Base-by-base conservation (phyloP, 1,140 invertebrate genomes). In the Microplitis mediator region DNA sequence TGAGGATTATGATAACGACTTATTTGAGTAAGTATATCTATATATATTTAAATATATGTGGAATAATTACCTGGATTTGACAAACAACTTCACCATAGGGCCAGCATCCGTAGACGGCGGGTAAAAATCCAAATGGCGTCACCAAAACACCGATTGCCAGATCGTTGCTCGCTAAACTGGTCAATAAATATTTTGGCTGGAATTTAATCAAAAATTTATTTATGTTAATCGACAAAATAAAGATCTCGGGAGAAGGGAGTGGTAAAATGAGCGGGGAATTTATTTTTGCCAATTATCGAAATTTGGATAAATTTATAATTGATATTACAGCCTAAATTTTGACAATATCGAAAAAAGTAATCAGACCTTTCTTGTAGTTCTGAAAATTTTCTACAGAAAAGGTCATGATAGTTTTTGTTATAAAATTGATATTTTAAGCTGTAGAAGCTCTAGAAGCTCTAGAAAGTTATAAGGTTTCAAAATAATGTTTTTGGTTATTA, bases 11-110 rank as follows among this genome's bases (percentile, higher is more conserved):
- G 23, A 23, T 2, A 23, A 23, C 23, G 23, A 23, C 2, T 23
- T 23, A 23, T 23, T 23, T 23, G 23, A 23, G 23, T 23, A 23
- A 23, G 23, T 1, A 2, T 23, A 23, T 23, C 0, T 2, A 23
- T 23, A 23, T 23, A 23, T 23, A 23, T 23, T 23, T 0, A 23
- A 23, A 23, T 23, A 65, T 16, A 8, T 4, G 11, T 23, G 69
- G 69, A 54, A 66, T 4, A 67, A 82, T 88, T 88, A 95, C 94
- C 92, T 95, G 94, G 84, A 95, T 95, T 88, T 95, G 94, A 85
- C 94, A 95, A 82, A 94, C 91, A 78, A 95, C 91, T 87, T 95
- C 94, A 54, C 93, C 93, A 82, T 94, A 95, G n/a, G 94, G 94
- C 94, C 94, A 95, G 81, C 94, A 95, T 80, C 92, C 91, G 79